Percentiles rank a stretch among this genome's conserved stretches.
Evolutionary conservation across 2,888 invertebrate genomes (phyloP).

Genomic region (Altica lythri): DNA sequence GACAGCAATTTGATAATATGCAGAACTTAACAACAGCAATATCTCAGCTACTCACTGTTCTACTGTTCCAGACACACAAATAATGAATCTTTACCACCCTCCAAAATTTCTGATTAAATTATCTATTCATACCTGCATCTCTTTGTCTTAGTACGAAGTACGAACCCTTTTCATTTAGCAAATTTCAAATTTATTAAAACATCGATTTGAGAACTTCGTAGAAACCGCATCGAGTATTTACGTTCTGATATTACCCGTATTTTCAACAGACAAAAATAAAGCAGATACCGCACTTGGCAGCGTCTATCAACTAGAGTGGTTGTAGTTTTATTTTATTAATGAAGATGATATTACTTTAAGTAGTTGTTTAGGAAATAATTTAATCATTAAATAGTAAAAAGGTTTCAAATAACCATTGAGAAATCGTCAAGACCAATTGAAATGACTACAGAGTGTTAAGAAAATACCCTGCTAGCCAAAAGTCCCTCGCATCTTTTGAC

Average conservation of each 20-base stretch:
- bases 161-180: constrained; percentile 26
- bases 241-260: constrained; percentile 1
- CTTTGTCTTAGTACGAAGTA: constrained; percentile 22
- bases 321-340: no score
- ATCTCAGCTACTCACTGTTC: constrained; percentile 23
- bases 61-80: constrained; percentile 27
- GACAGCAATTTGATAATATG: constrained; percentile 23
- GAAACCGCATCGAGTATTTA: background rate
- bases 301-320: no score
- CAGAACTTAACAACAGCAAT: constrained; percentile 15
- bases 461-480: no score
- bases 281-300: no score
- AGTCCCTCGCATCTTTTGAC: no score
- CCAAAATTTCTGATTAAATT: constrained; percentile 30
- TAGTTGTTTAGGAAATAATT: no score
- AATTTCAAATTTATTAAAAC: constrained; percentile 26
- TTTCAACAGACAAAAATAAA: no score
- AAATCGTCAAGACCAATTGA: no score
- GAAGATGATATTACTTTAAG: no score
- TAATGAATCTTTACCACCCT: constrained; percentile 24
- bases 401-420: no score
- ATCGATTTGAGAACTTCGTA: constrained; percentile 8
- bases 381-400: no score
- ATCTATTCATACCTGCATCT: constrained; percentile 31
- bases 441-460: no score